These are phyloP conservation scores for Tipula confusa DNA, from an alignment of 2,888 invertebrate species.

Conservation along the genomic window DNA sequence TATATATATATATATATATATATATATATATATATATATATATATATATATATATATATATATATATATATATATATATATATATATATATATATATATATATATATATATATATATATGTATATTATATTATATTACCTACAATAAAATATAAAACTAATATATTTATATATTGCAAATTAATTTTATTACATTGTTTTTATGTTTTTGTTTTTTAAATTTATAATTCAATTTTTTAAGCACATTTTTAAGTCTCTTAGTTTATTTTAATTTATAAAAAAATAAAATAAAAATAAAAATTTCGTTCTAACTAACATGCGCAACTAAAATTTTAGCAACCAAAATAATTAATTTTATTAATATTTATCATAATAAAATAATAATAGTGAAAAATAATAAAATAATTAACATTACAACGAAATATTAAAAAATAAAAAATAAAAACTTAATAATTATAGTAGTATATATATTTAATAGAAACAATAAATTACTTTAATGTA, in stretches of 20 bases:
- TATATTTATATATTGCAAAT: neutral
- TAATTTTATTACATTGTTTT: neutral
- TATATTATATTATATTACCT: too few relatives aligned
- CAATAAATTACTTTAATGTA: neutral
- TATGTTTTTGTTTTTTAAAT: neutral
- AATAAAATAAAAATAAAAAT: too few relatives aligned
- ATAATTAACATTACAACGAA: conserved; percentile 8
- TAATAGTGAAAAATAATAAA: neutral
- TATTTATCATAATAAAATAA: neutral
- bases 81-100: too few relatives aligned
- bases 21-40: too few relatives aligned
- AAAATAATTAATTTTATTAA: neutral
- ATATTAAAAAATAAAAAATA: neutral
- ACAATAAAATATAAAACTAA: neutral
- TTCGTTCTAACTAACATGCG: neutral
- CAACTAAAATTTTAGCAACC: conserved; percentile 8
- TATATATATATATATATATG: too few relatives aligned
- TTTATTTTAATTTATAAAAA: neutral
- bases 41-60: too few relatives aligned
- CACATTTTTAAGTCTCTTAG: conserved; percentile 20
- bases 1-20: too few relatives aligned
- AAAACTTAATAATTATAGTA: conserved; percentile 12
- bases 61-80: too few relatives aligned
- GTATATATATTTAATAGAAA: neutral
- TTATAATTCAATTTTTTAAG: conserved; percentile 21